Evolutionary conservation across 2,888 invertebrate species (phyloP).

Genomic region (Actias luna): DNA sequence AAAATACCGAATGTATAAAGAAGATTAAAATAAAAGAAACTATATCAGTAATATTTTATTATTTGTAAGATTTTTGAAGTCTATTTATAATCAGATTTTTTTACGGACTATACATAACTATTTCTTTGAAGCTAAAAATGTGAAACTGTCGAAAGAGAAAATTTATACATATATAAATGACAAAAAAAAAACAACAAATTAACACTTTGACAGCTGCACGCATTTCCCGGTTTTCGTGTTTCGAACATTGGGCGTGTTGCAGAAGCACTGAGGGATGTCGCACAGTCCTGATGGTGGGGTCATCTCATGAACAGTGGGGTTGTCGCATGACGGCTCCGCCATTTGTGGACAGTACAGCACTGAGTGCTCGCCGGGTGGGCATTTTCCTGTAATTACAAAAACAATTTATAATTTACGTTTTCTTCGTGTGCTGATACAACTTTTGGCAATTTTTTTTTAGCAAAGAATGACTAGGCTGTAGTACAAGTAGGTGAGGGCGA

Average conservation of each 20-base stretch:
- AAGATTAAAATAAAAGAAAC: no score
- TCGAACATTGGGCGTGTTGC: conserved; percentile 51
- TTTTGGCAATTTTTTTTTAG: no score
- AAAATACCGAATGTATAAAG: no score
- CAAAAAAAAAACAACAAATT: background rate
- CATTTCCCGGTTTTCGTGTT: conserved; percentile 48
- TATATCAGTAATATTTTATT: no score
- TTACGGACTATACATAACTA: no score
- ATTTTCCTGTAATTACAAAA: conserved; percentile 39
- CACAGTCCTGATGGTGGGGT: conserved; percentile 30
- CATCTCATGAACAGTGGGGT: conserved; percentile 45
- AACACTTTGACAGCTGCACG: conserved; percentile 40
- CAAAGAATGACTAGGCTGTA: no score
- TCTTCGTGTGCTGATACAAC: background rate
- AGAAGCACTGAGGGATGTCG: conserved; percentile 59
- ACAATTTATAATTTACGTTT: background rate
- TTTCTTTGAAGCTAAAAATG: no score
- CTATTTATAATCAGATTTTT: no score
- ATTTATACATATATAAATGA: background rate
- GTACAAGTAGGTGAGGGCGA: no score
- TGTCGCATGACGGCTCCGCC: conserved; percentile 55
- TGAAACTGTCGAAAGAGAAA: no score
- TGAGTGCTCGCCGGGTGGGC: conserved; percentile 55
- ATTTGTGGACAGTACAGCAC: conserved; percentile 58
- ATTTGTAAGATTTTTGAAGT: no score